These are phyloP conservation scores for Catharus fuscescens DNA, from an alignment of 2,113 vertebrate species.

Conservation along the genomic window DNA sequence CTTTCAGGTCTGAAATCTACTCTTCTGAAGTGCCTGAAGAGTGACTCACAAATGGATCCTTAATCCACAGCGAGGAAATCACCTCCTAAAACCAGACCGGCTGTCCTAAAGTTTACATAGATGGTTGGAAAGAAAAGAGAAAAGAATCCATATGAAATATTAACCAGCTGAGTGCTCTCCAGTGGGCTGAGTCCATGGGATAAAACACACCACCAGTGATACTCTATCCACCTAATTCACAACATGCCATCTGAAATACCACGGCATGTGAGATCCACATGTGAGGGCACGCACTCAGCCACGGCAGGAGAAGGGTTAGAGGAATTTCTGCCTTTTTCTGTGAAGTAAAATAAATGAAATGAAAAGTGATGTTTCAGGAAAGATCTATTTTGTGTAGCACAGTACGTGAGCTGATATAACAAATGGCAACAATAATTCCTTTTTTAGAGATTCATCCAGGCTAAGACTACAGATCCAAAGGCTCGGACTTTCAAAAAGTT, in stretches of 20 bases:
- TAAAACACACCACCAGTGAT: constrained; percentile 17
- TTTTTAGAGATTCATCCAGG: background rate
- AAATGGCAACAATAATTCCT: background rate
- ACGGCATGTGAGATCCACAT: constrained; percentile 7
- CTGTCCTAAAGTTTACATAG: constrained; percentile 61
- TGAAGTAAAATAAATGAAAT: background rate
- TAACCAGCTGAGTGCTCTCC: constrained; percentile 58
- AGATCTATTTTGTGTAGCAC: background rate
- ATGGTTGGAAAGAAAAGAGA: constrained; percentile 57
- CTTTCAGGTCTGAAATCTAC: constrained; percentile 57
- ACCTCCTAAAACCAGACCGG: constrained; percentile 54
- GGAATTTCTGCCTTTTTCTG: background rate
- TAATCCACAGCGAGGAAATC: constrained; percentile 59
- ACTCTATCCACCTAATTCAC: constrained; percentile 22
- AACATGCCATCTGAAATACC: constrained; percentile 23
- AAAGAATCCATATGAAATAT: constrained; percentile 62
- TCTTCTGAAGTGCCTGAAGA: constrained; percentile 56
- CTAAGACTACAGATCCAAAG: background rate
- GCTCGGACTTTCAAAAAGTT: background rate
- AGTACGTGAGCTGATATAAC: background rate
- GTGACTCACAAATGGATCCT: constrained; percentile 59
- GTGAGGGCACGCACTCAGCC: background rate
- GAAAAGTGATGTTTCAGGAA: constrained; percentile 38
- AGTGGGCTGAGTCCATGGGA: constrained; percentile 5
- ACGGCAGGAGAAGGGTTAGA: background rate